phyloP scores from a whole-genome alignment of 2,113 vertebrate species.

The Phaethornis superciliosus region DNA sequence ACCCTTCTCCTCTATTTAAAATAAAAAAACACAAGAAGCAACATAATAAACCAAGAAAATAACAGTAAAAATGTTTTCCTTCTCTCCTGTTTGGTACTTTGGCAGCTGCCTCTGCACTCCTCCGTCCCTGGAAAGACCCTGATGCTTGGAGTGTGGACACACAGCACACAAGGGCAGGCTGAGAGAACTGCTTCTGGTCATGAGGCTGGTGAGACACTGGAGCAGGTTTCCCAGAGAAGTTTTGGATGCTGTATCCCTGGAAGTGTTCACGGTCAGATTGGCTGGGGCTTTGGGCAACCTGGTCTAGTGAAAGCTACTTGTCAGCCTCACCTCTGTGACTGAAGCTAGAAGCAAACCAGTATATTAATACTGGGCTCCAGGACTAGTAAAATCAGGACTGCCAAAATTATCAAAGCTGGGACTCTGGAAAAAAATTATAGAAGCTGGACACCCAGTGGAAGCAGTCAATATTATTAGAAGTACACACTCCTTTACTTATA shows the following conservation, averaged over 20 bases:
- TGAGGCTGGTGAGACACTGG: no score
- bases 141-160: no score
- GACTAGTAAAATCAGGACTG: not conserved
- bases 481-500: conserved; percentile 29
- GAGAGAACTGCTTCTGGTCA: no score
- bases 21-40: no score
- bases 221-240: not conserved
- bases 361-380: not conserved
- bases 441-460: no score
- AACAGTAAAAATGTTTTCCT: not conserved
- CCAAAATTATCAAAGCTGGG: no score
- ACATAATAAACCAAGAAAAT: not conserved
- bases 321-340: no score
- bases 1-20: no score
- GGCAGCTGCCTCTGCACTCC: not conserved
- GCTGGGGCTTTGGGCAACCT: not conserved
- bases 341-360: not conserved
- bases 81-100: not conserved
- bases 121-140: not conserved
- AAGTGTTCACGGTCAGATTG: not conserved
- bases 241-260: not conserved
- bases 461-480: no score
- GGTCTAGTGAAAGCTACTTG: no score
- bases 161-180: no score
- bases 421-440: no score